Evolutionary conservation across 2,113 vertebrate genomes (phyloP).

Genomic region (Herpailurus yagouaroundi): DNA sequence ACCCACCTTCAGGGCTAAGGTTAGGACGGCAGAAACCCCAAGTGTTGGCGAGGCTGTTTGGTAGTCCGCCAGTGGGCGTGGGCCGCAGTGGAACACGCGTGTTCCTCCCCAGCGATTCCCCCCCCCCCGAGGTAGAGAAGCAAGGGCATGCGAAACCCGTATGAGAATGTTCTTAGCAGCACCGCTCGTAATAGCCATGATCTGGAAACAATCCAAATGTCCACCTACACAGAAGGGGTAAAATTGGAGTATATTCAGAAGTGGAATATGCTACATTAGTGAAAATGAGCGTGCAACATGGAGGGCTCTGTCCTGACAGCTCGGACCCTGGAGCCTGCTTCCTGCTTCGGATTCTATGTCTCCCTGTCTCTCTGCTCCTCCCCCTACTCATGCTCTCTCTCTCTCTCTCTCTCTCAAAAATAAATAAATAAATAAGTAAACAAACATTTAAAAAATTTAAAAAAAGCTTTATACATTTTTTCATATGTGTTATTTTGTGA

Average conservation of each 20-base stretch:
- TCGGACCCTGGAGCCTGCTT: no score
- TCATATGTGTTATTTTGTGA: background rate
- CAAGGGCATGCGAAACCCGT: background rate
- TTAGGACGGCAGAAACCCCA: background rate
- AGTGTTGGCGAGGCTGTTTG: background rate
- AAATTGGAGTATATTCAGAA: background rate
- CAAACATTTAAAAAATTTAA: no score
- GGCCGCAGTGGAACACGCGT: accelerated
- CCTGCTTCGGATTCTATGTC: no score
- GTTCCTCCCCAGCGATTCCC: background rate
- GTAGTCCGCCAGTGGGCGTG: background rate
- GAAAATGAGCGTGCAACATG: background rate
- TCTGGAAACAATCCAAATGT: background rate
- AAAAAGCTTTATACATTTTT: background rate
- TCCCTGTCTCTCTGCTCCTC: no score
- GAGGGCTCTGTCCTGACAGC: no score
- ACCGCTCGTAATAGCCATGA: background rate
- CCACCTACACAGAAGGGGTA: background rate
- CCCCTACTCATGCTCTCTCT: no score
- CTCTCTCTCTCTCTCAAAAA: no score
- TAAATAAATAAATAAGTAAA: no score
- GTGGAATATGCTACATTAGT: background rate
- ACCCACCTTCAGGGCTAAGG: background rate
- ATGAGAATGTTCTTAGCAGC: background rate
- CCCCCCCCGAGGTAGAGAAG: background rate